Conservation (phyloP, 2,113 vertebrate genomes). For the Gnathonemus echidnorhynchus region DNA sequence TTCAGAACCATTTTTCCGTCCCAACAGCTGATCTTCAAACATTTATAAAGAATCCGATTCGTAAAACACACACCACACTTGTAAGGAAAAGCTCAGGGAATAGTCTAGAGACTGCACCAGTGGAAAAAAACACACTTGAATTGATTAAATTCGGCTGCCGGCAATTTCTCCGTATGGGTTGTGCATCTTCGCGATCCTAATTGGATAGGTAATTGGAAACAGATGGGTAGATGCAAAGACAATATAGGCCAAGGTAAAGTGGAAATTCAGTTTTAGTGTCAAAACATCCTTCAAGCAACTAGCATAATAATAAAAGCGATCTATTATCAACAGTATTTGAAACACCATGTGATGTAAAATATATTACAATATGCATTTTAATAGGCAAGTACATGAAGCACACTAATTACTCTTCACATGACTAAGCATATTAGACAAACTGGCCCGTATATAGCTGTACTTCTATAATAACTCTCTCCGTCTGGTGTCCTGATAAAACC, state of each 20-base stretch:
- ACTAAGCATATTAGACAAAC: background rate
- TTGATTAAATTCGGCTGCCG: background rate
- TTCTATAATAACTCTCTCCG: background rate
- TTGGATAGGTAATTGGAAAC: background rate
- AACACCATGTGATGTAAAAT: background rate
- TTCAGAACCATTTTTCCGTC: background rate
- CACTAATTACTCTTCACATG: background rate
- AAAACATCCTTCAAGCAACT: background rate
- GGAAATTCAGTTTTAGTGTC: background rate
- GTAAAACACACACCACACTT: background rate
- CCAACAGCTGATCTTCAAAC: background rate
- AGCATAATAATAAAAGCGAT: background rate
- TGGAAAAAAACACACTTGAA: background rate
- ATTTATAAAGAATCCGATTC: background rate
- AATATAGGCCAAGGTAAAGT: background rate
- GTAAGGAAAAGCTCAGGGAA: background rate
- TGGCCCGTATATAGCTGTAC: background rate
- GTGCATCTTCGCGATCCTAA: background rate
- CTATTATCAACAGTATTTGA: background rate
- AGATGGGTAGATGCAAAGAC: background rate
- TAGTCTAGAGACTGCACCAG: background rate
- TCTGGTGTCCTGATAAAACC: background rate
- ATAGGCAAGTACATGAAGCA: background rate
- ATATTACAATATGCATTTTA: background rate
- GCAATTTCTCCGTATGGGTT: background rate